Evolutionary conservation across 2,797 vertebrate genomes (phyloP).

Genomic region (Scarus forsteni): DNA sequence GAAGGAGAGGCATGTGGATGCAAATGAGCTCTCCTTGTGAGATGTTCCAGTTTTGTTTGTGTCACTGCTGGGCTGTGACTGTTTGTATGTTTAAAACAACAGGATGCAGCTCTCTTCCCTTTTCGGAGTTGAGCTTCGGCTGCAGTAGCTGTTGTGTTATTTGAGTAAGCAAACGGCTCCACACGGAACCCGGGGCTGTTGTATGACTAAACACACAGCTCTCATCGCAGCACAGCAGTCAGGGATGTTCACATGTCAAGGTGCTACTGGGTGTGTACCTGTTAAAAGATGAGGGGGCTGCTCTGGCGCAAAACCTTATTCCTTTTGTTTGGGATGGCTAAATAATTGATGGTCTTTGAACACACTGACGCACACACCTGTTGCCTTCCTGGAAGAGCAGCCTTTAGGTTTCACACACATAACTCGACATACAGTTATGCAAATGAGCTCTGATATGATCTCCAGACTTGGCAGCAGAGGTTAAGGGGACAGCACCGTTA

Average conservation of each 20-base stretch:
- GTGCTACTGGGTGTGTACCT: constrained; percentile 38
- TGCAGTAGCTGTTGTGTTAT: not conserved
- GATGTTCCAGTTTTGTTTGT: constrained; percentile 31
- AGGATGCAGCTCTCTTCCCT: not conserved
- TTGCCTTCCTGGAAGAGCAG: constrained; percentile 32
- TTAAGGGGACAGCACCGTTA: constrained; percentile 20
- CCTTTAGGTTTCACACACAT: not conserved
- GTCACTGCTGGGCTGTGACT: constrained; percentile 5
- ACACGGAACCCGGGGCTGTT: constrained; percentile 43
- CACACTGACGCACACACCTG: constrained; percentile 55
- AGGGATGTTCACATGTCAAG: constrained; percentile 32
- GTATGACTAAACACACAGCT: constrained; percentile 43
- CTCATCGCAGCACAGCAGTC: constrained; percentile 5
- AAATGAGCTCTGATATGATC: constrained; percentile 47
- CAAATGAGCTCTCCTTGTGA: constrained; percentile 12
- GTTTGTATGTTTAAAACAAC: constrained; percentile 4
- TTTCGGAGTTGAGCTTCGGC: constrained; percentile 4
- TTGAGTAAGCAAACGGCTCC: constrained; percentile 24
- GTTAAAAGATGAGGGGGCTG: constrained; percentile 14
- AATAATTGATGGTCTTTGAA: constrained; percentile 61
- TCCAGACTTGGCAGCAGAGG: constrained; percentile 13
- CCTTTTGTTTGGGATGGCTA: constrained; percentile 47
- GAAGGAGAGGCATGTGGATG: constrained; percentile 28
- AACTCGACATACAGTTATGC: constrained; percentile 44
- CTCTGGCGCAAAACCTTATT: constrained; percentile 43